Evolutionary conservation across 2,797 vertebrate genomes (phyloP).

Genomic region (Varecia variegata): DNA sequence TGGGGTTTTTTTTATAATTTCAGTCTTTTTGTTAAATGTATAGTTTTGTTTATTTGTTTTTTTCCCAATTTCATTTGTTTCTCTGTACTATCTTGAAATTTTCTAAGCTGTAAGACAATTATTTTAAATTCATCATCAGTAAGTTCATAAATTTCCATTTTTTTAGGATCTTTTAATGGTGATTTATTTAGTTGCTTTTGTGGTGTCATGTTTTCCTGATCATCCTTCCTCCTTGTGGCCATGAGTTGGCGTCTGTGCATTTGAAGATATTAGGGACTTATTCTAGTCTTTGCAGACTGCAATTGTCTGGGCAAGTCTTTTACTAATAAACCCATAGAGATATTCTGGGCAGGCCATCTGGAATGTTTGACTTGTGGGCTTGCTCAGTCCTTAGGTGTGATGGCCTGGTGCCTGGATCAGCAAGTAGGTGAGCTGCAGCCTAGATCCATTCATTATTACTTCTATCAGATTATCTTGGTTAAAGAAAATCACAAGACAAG

Average conservation of each 20-base stretch:
- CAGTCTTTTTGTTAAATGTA: not conserved
- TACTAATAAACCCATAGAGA: not conserved
- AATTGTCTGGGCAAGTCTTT: not conserved
- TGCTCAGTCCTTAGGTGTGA: not conserved
- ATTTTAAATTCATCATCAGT: not conserved
- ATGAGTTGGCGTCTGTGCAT: not conserved
- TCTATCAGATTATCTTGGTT: not conserved
- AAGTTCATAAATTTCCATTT: not conserved
- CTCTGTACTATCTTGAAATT: not conserved
- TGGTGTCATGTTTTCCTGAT: not conserved
- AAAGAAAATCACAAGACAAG: not conserved
- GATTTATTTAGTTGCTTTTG: not conserved
- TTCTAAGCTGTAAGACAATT: not conserved
- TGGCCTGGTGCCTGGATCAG: not conserved
- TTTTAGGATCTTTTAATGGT: not conserved
- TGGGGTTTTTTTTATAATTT: not conserved
- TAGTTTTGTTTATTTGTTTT: not conserved
- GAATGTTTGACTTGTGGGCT: not conserved
- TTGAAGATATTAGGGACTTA: not conserved
- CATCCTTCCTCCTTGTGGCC: not conserved
- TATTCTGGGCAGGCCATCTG: not conserved
- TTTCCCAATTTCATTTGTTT: not conserved
- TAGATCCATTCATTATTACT: not conserved
- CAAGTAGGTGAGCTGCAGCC: not conserved
- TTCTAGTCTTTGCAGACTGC: not conserved